Evolutionary conservation across 53 echinoderm and acorn worm species (phyloP).

Genomic region (Echinometra lucunter): DNA sequence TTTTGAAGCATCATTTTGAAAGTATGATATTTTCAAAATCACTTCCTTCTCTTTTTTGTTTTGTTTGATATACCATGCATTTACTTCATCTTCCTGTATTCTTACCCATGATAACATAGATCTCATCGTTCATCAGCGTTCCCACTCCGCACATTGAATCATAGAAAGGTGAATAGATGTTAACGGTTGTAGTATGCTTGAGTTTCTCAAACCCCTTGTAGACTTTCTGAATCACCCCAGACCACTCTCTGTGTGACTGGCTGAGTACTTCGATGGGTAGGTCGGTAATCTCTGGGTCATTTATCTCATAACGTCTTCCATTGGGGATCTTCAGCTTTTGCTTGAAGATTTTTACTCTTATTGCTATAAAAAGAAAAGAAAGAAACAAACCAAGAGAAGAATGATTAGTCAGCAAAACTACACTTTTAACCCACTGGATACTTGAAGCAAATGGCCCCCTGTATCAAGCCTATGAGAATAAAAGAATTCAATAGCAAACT

Average conservation of each 20-base stretch:
- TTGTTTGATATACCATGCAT: no score
- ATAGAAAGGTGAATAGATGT: constrained; percentile 83
- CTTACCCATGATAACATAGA: constrained; percentile 89
- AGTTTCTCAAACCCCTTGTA: constrained; percentile 57
- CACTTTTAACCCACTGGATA: not conserved
- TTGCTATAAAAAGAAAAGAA: constrained; percentile 13
- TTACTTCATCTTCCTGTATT: no score
- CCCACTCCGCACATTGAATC: constrained; percentile 88
- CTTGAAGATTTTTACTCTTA: constrained; percentile 61
- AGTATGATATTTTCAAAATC: no score
- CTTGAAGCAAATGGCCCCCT: no score
- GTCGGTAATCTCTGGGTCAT: constrained; percentile 53
- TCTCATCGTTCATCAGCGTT: constrained; percentile 71
- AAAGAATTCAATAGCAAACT: no score
- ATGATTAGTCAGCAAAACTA: not conserved
- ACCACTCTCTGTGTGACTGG: constrained; percentile 58
- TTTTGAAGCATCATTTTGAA: no score
- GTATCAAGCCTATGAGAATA: no score
- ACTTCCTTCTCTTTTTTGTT: no score
- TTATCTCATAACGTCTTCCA: constrained; percentile 49
- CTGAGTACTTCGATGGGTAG: constrained; percentile 58
- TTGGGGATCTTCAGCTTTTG: constrained; percentile 61
- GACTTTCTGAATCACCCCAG: constrained; percentile 58
- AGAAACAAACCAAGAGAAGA: not conserved
- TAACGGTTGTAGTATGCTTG: constrained; percentile 61